Evolutionary conservation across 2,797 vertebrate genomes (phyloP), one percentile per base, ranked within the genome.

Genomic region (Podarcis siculus): DNA sequence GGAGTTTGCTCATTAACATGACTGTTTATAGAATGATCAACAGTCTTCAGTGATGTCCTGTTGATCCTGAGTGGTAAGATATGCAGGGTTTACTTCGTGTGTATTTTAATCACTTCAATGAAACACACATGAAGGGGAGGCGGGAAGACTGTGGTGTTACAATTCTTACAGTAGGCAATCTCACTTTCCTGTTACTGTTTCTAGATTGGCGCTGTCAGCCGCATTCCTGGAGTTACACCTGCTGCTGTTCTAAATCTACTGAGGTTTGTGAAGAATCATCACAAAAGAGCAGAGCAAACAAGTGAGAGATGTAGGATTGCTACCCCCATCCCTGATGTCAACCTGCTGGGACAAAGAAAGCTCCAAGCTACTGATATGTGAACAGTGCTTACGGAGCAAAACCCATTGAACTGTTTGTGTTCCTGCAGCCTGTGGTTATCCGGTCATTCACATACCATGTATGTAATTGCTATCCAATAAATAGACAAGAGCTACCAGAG

Each of bases 221-320:
- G 98, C 77, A 96, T 99, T 89, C 98, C 98, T 89, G 99, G 99
- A 17, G 95, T 99, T 79, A 99, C 99, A n/a, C 98, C 99, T 0
- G 98, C 98, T 81, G 98, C 98, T 27, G 88, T 99, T 0, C 66
- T 98, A 87, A 97, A 97, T 87, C 97, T 99, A 82, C 96, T 99
- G 0, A 95, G 96, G 87, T 99, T 98, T 61, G 97, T 99, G 42
- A 96, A 90, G 90, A 94, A 42, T 7, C 66, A 12, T 30, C 89
- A 71, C 45, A 90, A 39, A 4, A 95, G 82, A 83, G 67, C 83
- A 19, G 82, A 86, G 42, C 71, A 83, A 37, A 0, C 5, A 82
- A 89, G 37, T 12, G 49, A 69, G 2, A 25, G 72, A 2, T n/a
- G 90, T 79, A 69, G 17, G 19, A 61, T 73, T 79, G 87, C 55